Evolutionary conservation across 1,140 invertebrate species (phyloP).

Genomic region (Himalopsyche phryganea): DNA sequence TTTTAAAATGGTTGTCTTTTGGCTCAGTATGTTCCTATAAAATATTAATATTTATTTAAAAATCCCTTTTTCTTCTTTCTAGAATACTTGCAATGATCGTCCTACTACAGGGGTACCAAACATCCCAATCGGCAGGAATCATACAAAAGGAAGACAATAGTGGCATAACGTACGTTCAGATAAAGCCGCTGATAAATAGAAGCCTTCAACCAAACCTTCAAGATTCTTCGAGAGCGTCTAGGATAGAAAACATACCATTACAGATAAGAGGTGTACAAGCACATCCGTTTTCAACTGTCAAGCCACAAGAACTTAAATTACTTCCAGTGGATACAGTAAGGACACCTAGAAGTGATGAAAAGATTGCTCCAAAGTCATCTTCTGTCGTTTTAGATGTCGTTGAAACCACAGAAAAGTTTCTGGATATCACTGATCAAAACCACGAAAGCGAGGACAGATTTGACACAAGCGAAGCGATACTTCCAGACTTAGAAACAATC

Average conservation of each 20-base stretch:
- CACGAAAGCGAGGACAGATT: conserved; percentile 31
- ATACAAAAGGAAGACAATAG: conserved; percentile 27
- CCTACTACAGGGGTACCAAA: neutral
- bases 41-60: too few species aligned
- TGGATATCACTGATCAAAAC: conserved; percentile 22
- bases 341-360: conserved; percentile 30
- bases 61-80: neutral
- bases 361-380: conserved; percentile 7
- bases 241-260: conserved; percentile 37
- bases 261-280: conserved; percentile 24
- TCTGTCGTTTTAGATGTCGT: conserved; percentile 3
- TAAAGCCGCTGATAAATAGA: conserved; percentile 30
- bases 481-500: neutral
- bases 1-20: too few species aligned
- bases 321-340: conserved; percentile 20
- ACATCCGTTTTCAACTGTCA: conserved; percentile 13
- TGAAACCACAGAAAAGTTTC: conserved; percentile 5
- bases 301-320: conserved; percentile 6
- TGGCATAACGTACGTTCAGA: conserved; percentile 39
- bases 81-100: conserved; percentile 14
- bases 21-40: too few species aligned
- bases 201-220: conserved; percentile 3
- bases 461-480: conserved; percentile 29
- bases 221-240: conserved; percentile 27
- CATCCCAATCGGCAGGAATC: conserved; percentile 5